Percentiles rank a stretch among this genome's conserved stretches.
Conservation (phyloP, 1,140 invertebrate species). For the Ctenoplectra terminalis region DNA sequence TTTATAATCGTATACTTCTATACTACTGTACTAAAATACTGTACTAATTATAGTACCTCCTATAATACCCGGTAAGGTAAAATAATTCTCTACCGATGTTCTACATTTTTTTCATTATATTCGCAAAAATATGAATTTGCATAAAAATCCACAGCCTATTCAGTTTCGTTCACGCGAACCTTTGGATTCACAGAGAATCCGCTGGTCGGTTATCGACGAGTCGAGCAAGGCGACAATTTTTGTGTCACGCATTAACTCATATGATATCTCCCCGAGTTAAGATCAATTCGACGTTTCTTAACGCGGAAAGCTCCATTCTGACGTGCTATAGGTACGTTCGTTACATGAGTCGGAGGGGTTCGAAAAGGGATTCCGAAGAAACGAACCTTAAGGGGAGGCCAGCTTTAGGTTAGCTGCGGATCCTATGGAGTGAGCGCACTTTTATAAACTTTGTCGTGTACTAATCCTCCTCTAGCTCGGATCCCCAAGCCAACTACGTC, state of each 20-base stretch:
- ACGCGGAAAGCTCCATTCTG: not conserved
- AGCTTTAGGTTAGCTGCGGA: slow-evolving; percentile 66
- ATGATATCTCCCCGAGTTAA: not conserved
- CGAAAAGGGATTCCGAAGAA: slow-evolving; percentile 47
- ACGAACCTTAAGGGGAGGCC: slow-evolving; percentile 54
- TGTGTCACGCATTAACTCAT: slow-evolving; percentile 23
- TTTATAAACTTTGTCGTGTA: slow-evolving; percentile 81
- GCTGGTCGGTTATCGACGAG: not conserved
- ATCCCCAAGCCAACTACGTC: slow-evolving; percentile 69
- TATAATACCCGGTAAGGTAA: too few species aligned
- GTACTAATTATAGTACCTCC: too few species aligned
- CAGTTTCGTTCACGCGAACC: too few species aligned
- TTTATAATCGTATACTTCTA: too few species aligned
- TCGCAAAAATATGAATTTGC: too few species aligned
- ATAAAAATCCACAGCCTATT: too few species aligned
- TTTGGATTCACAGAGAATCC: too few species aligned
- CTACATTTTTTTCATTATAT: too few species aligned
- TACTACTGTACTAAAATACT: too few species aligned
- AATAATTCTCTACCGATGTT: too few species aligned
- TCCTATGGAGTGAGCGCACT: slow-evolving; percentile 71
- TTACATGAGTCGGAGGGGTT: slow-evolving; percentile 64
- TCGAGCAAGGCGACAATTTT: not conserved
- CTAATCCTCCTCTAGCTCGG: slow-evolving; percentile 76
- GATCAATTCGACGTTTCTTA: slow-evolving; percentile 8
- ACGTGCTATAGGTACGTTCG: slow-evolving; percentile 65